Base-by-base conservation (phyloP, 1,140 invertebrate genomes). In the Trachymyrmex cornetzi region DNA sequence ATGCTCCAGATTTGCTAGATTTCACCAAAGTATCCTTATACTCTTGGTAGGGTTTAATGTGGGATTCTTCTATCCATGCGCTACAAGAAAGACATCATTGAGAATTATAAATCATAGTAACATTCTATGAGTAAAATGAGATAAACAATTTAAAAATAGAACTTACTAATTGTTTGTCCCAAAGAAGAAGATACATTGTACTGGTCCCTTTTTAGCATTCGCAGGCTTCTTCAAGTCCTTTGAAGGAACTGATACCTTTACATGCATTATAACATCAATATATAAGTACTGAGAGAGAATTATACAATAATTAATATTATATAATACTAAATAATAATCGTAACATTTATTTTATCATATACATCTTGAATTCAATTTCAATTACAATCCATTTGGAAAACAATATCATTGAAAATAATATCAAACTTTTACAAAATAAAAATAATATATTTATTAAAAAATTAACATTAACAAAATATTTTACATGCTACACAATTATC, bases 111-210 rank as follows among this genome's bases (percentile, higher is more conserved):
- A 44, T 84, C 3, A 30, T 79, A 22, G 12, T 34, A 79, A 19
- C 22, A 82, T 27, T 30, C 19, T 14, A 50, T 44, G 22, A 86
- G 9, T 44, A 44, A 44, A 44, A 66, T 27, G 59, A 11, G 75
- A 66, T 53, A 84, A 72, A 74, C 9, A 59, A 63, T 22, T 44
- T 50, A 0, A 57, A 19, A 69, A 84, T 27, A 64, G 34, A 85
- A 97, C 98, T 98, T 96, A 99, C 98, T 98, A 99, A 95, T 99
- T 99, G 90, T 98, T 97, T 53, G 97, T 97, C 69, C 98, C 98
- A 96, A 98, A 99, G 95, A 99, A 99, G 95, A 97, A 99, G 86
- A 99, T 98, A 95, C 98, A 99, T 90, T 98, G 97, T 12, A 97
- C 95, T 75, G 96, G 96, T 66, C 95, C 95, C 91, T 97, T 97